Base-by-base conservation (phyloP, 2,888 invertebrate genomes). In the Subacronicta megacephala region DNA sequence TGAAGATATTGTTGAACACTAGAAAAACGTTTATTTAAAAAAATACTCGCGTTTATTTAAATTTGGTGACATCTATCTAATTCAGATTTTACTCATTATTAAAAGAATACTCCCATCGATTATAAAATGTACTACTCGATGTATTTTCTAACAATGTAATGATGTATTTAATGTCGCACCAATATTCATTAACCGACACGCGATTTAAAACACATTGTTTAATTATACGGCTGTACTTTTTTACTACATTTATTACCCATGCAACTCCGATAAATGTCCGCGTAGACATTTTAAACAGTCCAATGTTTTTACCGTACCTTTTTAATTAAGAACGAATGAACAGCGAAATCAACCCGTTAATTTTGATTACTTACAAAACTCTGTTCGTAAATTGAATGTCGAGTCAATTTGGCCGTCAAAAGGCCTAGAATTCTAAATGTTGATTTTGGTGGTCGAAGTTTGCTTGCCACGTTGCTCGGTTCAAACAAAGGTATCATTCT, bases 311-410 rank as follows among this genome's bases (percentile, higher is more conserved):
- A 49, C 35, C 31, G 42, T 50, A 42, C 47, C 61, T 37, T 54
- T 72, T 68, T 64, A 68, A 75, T 72, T 75, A 64, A 58, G 43
- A 56, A 58, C 58, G 62, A 76, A 75, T 66, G 69, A 70, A 62
- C 73, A 65, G 62, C 63, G 60, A 75, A 78, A 78, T 75, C 71
- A 73, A 65, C 65, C 49, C 61, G 64, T 77, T 67, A 75, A 75
- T 74, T 78, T 78, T 79, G 65, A 80, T 73, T 70, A 71, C 71
- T 73, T 68, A 54, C 52, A 57, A 75, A 79, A 75, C 71, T 77
- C 66, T 16, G 62, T 63, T 67, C 65, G 64, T 65, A 62, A 68
- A 75, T 44, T 57, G 62, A 63, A 51, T n/a, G n/a, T n/a, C 59
- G 63, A 73, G 58, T 65, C 53, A 68, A 76, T 67, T 60, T 62